Percentiles rank a stretch among this genome's conserved stretches.
These are phyloP conservation scores for Escarpia spicata DNA, from an alignment of 2,888 invertebrate genomes.

Conservation along the genomic window DNA sequence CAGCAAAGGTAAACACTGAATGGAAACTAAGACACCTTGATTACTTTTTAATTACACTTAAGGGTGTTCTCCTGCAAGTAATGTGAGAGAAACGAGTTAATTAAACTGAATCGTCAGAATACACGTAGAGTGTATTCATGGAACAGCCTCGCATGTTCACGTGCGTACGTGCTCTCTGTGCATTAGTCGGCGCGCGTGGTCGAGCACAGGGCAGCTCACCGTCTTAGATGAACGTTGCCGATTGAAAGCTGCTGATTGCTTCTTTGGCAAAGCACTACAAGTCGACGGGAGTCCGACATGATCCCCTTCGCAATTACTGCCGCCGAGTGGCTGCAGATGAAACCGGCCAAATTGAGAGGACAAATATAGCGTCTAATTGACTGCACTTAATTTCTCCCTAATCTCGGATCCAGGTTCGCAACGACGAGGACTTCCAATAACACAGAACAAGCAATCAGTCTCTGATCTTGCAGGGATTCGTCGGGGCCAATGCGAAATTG, in stretches of 20 bases:
- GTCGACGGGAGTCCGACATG: neutral
- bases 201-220: neutral
- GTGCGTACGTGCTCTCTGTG: neutral
- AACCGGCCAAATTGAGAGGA: conserved; percentile 6
- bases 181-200: neutral
- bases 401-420: neutral
- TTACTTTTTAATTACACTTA: neutral
- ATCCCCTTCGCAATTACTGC: conserved; percentile 16
- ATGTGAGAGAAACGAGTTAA: neutral
- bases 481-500: neutral
- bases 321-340: conserved; percentile 4
- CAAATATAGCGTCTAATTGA: conserved; percentile 16
- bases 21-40: neutral
- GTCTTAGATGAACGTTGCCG: neutral
- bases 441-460: neutral
- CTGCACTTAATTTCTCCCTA: conserved; percentile 16
- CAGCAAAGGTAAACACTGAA: neutral
- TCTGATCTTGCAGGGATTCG: neutral
- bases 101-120: neutral
- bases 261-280: conserved; percentile 13
- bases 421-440: conserved; percentile 5
- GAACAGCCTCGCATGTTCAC: neutral
- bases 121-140: neutral
- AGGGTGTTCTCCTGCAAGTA: neutral
- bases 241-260: neutral